Percentiles rank a stretch among this genome's conserved stretches.
Evolutionary conservation across 35 echinoderm and acorn worm species (phyloP).

Genomic region (Eucidaris tribuloides): DNA sequence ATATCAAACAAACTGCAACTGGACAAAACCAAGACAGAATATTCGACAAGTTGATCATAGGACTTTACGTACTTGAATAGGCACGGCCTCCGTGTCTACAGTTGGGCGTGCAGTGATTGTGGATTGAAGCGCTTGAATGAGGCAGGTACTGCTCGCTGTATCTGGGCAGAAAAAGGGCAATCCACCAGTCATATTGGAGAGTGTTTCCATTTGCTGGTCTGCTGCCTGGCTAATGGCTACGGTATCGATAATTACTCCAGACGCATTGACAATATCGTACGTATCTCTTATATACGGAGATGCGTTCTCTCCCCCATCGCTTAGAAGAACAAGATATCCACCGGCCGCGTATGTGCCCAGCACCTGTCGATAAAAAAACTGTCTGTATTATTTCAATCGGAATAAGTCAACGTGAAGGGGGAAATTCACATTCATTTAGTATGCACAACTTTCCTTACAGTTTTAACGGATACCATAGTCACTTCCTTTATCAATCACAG

Average conservation of each 20-base stretch:
- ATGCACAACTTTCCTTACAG: no score
- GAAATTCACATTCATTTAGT: no score
- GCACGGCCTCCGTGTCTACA: not conserved
- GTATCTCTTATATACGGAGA: not conserved
- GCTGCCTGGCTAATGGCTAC: not conserved
- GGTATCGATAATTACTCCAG: not conserved
- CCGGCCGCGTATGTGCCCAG: not conserved
- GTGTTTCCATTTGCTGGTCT: not conserved
- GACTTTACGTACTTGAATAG: constrained; percentile 4
- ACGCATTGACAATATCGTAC: not conserved
- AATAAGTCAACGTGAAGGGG: no score
- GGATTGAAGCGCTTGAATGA: constrained; percentile 2
- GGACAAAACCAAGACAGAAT: no score
- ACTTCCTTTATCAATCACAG: no score
- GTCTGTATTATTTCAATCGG: no score
- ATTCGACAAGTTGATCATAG: no score
- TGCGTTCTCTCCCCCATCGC: not conserved
- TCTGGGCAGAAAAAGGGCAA: not conserved
- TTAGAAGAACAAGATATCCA: not conserved
- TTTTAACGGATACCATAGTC: no score
- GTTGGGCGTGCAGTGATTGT: not conserved
- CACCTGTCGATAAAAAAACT: no score
- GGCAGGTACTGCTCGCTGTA: not conserved
- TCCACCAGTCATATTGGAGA: not conserved
- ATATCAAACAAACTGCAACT: no score